phyloP scores from a whole-genome alignment of 2,888 invertebrate genomes.

The Euclidia mi region DNA sequence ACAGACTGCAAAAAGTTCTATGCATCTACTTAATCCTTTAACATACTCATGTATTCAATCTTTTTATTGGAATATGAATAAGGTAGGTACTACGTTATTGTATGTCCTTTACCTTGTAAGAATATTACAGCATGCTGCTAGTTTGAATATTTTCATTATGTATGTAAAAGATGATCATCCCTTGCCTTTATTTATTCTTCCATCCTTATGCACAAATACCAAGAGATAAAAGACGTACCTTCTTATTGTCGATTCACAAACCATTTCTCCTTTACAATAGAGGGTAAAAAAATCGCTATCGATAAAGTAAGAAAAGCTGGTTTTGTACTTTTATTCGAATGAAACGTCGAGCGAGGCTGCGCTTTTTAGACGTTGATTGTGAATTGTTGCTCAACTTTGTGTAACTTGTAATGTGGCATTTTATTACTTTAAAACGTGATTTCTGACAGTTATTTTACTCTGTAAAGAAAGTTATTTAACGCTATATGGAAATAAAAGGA shows the following conservation, averaged over 20 bases:
- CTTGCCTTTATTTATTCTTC: conserved; percentile 39
- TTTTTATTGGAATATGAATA: no score
- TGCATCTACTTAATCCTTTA: no score
- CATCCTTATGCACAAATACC: conserved; percentile 59
- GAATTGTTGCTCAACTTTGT: conserved; percentile 42
- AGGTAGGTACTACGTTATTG: no score
- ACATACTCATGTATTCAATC: no score
- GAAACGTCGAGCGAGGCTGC: conserved; percentile 50
- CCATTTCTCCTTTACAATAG: conserved; percentile 65
- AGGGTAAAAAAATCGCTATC: conserved; percentile 54
- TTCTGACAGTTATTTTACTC: conserved; percentile 22
- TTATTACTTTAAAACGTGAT: conserved; percentile 34
- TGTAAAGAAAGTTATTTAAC: conserved; percentile 8
- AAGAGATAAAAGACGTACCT: conserved; percentile 65
- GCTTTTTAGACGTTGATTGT: conserved; percentile 46
- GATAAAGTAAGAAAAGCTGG: conserved; percentile 54
- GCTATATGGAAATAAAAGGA: conserved; percentile 10
- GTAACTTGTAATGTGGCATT: conserved; percentile 36
- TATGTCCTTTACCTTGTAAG: neutral
- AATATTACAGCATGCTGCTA: conserved; percentile 13
- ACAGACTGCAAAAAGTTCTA: no score
- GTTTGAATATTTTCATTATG: conserved; percentile 27
- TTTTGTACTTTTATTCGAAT: conserved; percentile 53
- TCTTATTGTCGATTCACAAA: conserved; percentile 68
- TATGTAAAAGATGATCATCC: conserved; percentile 24